Percentiles rank a stretch among this genome's conserved stretches.
phyloP scores from a whole-genome alignment of 2,888 invertebrate genomes.

The Stenoptilia bipunctidactyla region DNA sequence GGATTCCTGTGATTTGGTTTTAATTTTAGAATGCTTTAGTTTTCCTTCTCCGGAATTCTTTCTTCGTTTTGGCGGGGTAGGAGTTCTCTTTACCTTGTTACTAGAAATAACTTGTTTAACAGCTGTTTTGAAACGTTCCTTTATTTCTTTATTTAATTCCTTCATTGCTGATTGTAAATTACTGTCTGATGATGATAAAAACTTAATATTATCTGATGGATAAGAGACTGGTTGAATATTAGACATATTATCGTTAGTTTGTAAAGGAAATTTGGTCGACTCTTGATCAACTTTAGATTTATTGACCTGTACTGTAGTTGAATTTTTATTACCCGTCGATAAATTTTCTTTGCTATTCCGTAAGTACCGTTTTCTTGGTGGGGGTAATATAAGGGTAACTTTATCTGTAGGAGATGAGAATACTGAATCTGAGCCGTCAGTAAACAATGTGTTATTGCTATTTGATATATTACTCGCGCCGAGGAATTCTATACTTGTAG shows the following conservation, averaged over 20 bases:
- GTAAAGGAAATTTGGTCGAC: too few relatives aligned
- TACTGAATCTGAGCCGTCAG: conserved; percentile 47
- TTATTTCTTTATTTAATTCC: conserved; percentile 50
- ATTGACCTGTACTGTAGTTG: too few relatives aligned
- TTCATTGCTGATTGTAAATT: too few relatives aligned
- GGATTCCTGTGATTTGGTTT: neutral
- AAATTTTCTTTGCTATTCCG: neutral
- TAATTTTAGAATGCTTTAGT: neutral
- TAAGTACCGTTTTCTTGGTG: neutral
- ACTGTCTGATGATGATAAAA: conserved; percentile 9
- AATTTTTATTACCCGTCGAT: neutral
- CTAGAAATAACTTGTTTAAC: conserved; percentile 42
- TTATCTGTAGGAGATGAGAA: conserved; percentile 33
- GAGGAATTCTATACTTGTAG: conserved; percentile 52
- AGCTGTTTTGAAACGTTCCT: conserved; percentile 47
- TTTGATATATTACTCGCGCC: conserved; percentile 21
- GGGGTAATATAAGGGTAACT: conserved; percentile 22
- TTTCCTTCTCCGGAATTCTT: neutral
- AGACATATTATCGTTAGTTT: conserved; percentile 25
- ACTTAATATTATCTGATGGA: conserved; percentile 8
- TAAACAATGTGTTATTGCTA: conserved; percentile 40
- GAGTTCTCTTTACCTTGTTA: conserved; percentile 15
- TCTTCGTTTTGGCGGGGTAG: neutral
- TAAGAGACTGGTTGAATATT: conserved; percentile 37
- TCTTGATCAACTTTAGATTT: too few relatives aligned